These are phyloP conservation scores for Toxostoma redivivum DNA, from an alignment of 2,113 vertebrate genomes.

Conservation along the genomic window DNA sequence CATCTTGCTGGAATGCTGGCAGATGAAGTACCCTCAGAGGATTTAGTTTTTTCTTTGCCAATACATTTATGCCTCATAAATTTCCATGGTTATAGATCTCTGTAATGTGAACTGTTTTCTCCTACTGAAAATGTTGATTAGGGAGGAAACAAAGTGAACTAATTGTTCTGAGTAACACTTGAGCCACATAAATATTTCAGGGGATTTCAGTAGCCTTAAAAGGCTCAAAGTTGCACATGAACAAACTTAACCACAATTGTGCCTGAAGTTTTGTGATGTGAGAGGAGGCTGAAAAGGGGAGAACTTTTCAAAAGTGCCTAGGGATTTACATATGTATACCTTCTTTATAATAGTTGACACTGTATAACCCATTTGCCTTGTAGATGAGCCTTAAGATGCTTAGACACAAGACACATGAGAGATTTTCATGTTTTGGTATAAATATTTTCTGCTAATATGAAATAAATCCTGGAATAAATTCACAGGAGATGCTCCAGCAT, in stretches of 20 bases:
- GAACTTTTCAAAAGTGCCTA: not conserved
- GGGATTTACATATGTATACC: not conserved
- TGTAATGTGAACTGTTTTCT: not conserved
- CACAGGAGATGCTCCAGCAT: not conserved
- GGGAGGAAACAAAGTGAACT: slow-evolving; percentile 2
- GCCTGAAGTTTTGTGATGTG: not conserved
- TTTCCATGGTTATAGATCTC: not conserved
- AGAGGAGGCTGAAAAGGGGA: not conserved
- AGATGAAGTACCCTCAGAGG: not conserved
- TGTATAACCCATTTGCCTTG: not conserved
- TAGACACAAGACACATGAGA: not conserved
- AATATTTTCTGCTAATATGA: not conserved
- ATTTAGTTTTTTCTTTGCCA: not conserved
- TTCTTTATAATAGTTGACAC: not conserved
- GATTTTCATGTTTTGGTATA: not conserved
- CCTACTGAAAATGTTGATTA: not conserved
- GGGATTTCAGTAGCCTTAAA: slow-evolving; percentile 16
- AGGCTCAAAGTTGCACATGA: slow-evolving; percentile 5
- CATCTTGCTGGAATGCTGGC: not conserved
- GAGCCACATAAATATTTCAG: slow-evolving; percentile 40
- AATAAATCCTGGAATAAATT: not conserved
- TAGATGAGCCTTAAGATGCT: not conserved
- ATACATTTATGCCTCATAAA: not conserved
- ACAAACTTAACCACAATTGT: not conserved
- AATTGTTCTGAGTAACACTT: slow-evolving; percentile 11